phyloP scores from a whole-genome alignment of 2,797 vertebrate species.

The Phrynocephalus guinanensis region DNA sequence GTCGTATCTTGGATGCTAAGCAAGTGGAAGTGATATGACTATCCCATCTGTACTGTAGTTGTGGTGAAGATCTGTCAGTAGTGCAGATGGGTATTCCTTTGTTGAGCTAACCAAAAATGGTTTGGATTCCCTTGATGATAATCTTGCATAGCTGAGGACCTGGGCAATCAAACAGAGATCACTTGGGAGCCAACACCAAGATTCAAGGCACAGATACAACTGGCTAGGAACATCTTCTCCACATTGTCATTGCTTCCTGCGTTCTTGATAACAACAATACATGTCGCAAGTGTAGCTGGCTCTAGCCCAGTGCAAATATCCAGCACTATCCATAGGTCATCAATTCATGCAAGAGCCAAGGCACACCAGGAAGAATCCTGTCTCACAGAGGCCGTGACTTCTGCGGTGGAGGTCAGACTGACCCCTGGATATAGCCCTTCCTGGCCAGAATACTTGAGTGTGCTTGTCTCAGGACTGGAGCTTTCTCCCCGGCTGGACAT shows the following conservation, averaged over 20 bases:
- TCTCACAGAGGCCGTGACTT: conserved; percentile 89
- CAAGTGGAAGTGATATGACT: conserved; percentile 51
- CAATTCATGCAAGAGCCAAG: conserved; percentile 91
- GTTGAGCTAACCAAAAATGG: conserved; percentile 28
- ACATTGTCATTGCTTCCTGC: conserved; percentile 65
- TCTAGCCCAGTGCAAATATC: conserved; percentile 54
- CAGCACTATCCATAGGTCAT: conserved; percentile 41
- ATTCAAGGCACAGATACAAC: conserved; percentile 73
- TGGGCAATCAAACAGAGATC: conserved; percentile 58
- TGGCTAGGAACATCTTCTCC: conserved; percentile 70
- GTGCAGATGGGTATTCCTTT: conserved; percentile 23
- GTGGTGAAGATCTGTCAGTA: conserved; percentile 53
- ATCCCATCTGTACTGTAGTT: conserved; percentile 37
- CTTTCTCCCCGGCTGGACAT: conserved; percentile 89
- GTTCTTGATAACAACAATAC: conserved; percentile 48
- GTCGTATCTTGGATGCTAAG: conserved; percentile 22
- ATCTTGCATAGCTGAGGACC: conserved; percentile 73
- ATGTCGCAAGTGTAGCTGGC: background rate
- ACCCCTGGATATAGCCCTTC: conserved; percentile 91
- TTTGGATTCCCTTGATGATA: conserved; percentile 61
- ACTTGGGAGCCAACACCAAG: conserved; percentile 65
- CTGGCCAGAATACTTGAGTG: conserved; percentile 91
- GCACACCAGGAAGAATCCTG: conserved; percentile 93
- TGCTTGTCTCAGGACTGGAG: conserved; percentile 82
- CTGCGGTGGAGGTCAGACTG: conserved; percentile 87